phyloP scores from a whole-genome alignment of 2,888 invertebrate genomes.

The Ptilodon capucinus region DNA sequence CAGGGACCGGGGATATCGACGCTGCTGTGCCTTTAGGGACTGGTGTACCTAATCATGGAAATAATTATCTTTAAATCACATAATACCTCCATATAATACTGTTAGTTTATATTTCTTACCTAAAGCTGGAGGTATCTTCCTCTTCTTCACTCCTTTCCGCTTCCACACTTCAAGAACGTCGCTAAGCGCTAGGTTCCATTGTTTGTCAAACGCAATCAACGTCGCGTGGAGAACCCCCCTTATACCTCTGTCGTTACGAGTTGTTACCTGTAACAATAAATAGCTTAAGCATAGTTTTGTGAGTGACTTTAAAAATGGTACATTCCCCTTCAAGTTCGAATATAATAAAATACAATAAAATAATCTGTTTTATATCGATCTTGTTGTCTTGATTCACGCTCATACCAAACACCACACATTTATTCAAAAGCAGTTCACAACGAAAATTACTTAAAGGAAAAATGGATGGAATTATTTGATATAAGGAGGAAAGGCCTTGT shows the following conservation, averaged over 20 bases:
- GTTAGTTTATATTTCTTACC: conserved; percentile 67
- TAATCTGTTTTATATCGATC: no score
- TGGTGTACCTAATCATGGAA: conserved; percentile 53
- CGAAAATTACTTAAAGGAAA: not conserved
- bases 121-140: conserved; percentile 82
- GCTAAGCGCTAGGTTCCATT: conserved; percentile 94
- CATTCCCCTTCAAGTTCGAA: no score
- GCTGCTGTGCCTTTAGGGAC: conserved; percentile 66
- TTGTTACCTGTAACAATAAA: conserved; percentile 83
- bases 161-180: conserved; percentile 93
- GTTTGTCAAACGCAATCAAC: conserved; percentile 94
- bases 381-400: no score
- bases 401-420: no score
- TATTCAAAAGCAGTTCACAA: not conserved
- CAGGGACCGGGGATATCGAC: conserved; percentile 77
- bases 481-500: not conserved
- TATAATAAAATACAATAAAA: no score
- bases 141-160: conserved; percentile 79
- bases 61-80: not conserved
- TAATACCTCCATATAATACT: no score
- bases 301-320: no score
- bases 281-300: not conserved
- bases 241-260: conserved; percentile 87
- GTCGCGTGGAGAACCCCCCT: conserved; percentile 91
- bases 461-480: not conserved